Percentiles rank a stretch among this genome's conserved stretches.
These are phyloP conservation scores for Parauchenoglanis punctatus DNA, from an alignment of 2,797 vertebrate species.

Conservation along the genomic window DNA sequence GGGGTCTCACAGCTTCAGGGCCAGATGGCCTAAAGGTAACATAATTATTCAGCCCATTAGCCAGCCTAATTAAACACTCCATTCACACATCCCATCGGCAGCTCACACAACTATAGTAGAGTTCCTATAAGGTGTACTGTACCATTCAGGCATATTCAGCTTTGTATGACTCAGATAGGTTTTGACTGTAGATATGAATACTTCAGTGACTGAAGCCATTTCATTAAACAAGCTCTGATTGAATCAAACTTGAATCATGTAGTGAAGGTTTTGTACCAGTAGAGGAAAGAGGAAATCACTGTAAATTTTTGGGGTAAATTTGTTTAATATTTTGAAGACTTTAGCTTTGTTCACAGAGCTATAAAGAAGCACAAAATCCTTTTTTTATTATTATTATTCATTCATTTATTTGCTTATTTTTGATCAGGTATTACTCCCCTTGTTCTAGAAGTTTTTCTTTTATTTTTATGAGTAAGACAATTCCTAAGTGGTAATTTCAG, in stretches of 20 bases:
- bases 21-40: slow-evolving; percentile 79
- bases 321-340: background rate
- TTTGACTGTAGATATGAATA: background rate
- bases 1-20: slow-evolving; percentile 59
- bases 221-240: background rate
- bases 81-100: slow-evolving; percentile 55
- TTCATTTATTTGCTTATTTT: background rate
- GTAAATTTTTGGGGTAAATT: background rate
- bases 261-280: background rate
- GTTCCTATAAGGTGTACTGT: slow-evolving; percentile 38
- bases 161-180: background rate
- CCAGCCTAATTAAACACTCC: slow-evolving; percentile 72
- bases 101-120: slow-evolving; percentile 27
- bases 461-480: slow-evolving; percentile 28
- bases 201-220: background rate
- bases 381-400: background rate
- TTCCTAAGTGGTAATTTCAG: slow-evolving; percentile 41
- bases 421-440: background rate
- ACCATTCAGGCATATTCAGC: slow-evolving; percentile 7
- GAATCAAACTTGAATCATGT: background rate
- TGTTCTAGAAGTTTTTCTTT: background rate
- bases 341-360: slow-evolving; percentile 14
- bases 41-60: slow-evolving; percentile 80
- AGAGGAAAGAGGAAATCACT: too few species aligned
- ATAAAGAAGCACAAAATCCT: background rate